Evolutionary conservation across 2,888 invertebrate species (phyloP).

Genomic region (Tubulanus polymorphus): DNA sequence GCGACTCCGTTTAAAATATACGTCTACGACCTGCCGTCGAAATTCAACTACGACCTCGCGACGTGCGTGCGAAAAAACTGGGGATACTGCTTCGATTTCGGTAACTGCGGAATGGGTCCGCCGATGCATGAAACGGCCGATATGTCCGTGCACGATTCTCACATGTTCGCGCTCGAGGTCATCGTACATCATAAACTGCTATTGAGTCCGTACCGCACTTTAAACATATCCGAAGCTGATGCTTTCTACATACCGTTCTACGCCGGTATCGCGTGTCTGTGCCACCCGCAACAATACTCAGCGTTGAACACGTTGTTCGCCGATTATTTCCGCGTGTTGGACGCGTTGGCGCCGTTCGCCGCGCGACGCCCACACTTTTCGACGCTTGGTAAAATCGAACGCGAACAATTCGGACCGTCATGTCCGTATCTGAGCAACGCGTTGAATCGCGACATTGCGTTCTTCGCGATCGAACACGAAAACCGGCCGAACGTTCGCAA

Average conservation of each 20-base stretch:
- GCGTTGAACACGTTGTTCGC: background rate
- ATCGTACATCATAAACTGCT: slow-evolving; percentile 29
- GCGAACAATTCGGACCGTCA: slow-evolving; percentile 22
- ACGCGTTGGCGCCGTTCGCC: background rate
- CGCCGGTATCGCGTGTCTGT: slow-evolving; percentile 22
- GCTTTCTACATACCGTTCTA: slow-evolving; percentile 33
- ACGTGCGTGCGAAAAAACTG: slow-evolving; percentile 1
- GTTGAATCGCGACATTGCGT: slow-evolving; percentile 22
- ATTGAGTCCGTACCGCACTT: slow-evolving; percentile 25
- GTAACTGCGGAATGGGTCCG: slow-evolving; percentile 19
- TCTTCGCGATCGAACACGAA: slow-evolving; percentile 31
- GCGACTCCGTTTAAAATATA: slow-evolving; percentile 18
- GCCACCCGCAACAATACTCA: background rate
- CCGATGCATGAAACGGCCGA: slow-evolving; percentile 8
- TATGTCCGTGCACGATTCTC: slow-evolving; percentile 20
- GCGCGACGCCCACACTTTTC: slow-evolving; percentile 31
- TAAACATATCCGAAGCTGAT: slow-evolving; percentile 24
- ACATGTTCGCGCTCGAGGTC: slow-evolving; percentile 30
- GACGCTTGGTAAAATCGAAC: slow-evolving; percentile 31
- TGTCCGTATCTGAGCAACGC: slow-evolving; percentile 27
- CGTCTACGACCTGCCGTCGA: slow-evolving; percentile 21
- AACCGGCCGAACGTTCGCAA: background rate
- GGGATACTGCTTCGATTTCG: slow-evolving; percentile 15
- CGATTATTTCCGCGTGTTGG: background rate
- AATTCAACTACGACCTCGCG: slow-evolving; percentile 19